Conservation (phyloP, 2,797 vertebrate genomes). For the Benthosema pterotum region DNA sequence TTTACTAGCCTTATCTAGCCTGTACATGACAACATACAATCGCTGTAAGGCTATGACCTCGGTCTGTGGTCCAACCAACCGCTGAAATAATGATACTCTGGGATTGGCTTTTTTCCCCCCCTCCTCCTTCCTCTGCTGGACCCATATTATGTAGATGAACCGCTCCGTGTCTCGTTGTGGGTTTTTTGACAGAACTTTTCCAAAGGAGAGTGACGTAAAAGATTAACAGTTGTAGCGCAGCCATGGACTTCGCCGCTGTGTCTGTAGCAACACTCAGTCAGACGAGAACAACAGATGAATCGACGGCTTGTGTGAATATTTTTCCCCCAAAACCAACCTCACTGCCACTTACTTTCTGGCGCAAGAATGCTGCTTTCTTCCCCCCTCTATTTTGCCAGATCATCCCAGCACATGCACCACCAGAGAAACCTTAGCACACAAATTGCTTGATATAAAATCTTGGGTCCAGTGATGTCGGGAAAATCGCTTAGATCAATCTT, state of each 20-base stretch:
- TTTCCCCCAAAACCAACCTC: slow-evolving; percentile 37
- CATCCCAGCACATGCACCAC: slow-evolving; percentile 40
- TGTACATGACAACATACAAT: slow-evolving; percentile 46
- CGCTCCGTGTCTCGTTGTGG: slow-evolving; percentile 30
- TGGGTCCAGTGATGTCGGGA: slow-evolving; percentile 39
- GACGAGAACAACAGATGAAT: slow-evolving; percentile 62
- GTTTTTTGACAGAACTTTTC: slow-evolving; percentile 55
- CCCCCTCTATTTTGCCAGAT: slow-evolving; percentile 17
- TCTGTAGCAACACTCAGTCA: slow-evolving; percentile 46
- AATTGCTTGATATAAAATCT: slow-evolving; percentile 28
- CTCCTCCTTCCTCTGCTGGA: no score
- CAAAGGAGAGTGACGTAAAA: slow-evolving; percentile 55
- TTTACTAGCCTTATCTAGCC: slow-evolving; percentile 57
- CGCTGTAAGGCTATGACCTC: slow-evolving; percentile 60
- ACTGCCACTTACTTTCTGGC: slow-evolving; percentile 34
- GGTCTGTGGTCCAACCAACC: slow-evolving; percentile 31
- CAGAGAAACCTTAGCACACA: slow-evolving; percentile 27
- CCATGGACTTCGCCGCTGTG: slow-evolving; percentile 50
- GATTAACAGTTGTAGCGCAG: slow-evolving; percentile 46
- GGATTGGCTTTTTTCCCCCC: slow-evolving; percentile 45
- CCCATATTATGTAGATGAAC: slow-evolving; percentile 42
- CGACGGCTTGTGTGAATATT: slow-evolving; percentile 25
- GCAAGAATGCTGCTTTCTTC: slow-evolving; percentile 3
- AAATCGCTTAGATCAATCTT: slow-evolving; percentile 24
- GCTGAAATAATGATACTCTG: slow-evolving; percentile 52